phyloP scores from a whole-genome alignment of 2,113 vertebrate genomes.

The Noturus placidus region DNA sequence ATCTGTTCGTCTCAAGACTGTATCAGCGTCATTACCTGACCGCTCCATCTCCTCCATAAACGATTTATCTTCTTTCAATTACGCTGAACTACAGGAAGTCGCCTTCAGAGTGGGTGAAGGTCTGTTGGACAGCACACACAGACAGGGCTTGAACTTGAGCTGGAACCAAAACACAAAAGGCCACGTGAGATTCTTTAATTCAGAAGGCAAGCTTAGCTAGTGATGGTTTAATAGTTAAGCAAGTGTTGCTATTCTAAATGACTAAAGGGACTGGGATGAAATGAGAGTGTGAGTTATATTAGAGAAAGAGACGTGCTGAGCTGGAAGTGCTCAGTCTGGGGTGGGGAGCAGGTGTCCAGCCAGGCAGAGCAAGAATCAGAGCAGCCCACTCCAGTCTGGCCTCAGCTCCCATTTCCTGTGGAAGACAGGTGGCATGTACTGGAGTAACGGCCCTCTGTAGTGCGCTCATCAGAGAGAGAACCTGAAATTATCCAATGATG shows the following conservation, averaged over 20 bases:
- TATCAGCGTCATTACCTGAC: conserved; percentile 34
- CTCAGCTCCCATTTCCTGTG: conserved; percentile 30
- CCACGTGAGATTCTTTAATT: neutral
- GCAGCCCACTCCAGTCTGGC: conserved; percentile 10
- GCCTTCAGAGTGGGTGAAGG: conserved; percentile 17
- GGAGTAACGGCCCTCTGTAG: neutral
- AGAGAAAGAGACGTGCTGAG: neutral
- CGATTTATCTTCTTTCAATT: conserved; percentile 38
- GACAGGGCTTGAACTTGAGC: neutral
- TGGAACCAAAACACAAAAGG: neutral
- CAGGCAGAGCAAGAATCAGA: conserved; percentile 56
- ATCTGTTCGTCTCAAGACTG: conserved; percentile 17
- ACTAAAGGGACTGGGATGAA: neutral
- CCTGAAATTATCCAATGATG: neutral
- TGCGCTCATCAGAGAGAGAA: conserved; percentile 16
- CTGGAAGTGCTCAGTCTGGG: conserved; percentile 57
- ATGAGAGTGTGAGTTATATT: neutral
- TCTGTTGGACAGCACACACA: neutral
- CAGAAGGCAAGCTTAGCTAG: too few species aligned
- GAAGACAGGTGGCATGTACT: conserved; percentile 50
- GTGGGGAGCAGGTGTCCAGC: conserved; percentile 73
- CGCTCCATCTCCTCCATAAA: conserved; percentile 4
- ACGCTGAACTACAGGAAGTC: conserved; percentile 22
- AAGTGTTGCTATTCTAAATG: neutral
- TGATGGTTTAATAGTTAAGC: too few species aligned